Evolutionary conservation across 1,140 invertebrate genomes (phyloP).

Genomic region (Drosophila pseudoananassae): DNA sequence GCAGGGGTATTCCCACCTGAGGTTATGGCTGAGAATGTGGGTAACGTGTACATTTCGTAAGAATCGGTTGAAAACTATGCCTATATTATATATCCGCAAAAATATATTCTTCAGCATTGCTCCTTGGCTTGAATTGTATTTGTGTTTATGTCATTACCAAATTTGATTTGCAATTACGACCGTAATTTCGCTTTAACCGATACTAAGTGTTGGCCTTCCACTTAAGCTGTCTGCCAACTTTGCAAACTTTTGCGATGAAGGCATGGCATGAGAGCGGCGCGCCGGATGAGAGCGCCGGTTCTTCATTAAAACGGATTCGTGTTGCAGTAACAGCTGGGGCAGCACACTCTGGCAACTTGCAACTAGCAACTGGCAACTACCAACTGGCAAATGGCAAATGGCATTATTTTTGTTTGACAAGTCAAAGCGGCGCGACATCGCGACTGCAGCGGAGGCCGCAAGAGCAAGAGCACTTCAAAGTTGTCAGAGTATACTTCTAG

Average conservation of each 20-base stretch:
- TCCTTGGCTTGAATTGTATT: conserved; percentile 12
- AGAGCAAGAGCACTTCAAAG: conserved; percentile 69
- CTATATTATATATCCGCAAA: too few relatives aligned
- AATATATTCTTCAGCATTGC: background rate
- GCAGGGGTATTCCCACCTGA: too few relatives aligned
- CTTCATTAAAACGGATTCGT: conserved; percentile 61
- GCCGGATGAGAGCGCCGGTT: conserved; percentile 4
- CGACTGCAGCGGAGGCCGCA: conserved; percentile 42
- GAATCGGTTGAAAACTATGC: too few relatives aligned
- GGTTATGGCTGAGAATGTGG: too few relatives aligned
- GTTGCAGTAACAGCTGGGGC: conserved; percentile 23
- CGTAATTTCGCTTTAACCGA: conserved; percentile 49
- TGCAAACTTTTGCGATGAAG: conserved; percentile 24
- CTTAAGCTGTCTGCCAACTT: conserved; percentile 51
- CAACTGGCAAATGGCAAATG: conserved; percentile 66
- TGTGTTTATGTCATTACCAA: conserved; percentile 29
- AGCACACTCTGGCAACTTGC: conserved; percentile 22
- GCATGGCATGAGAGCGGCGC: background rate
- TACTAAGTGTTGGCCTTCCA: conserved; percentile 53
- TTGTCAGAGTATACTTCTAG: conserved; percentile 75
- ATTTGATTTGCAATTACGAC: conserved; percentile 51
- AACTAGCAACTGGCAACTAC: conserved; percentile 46
- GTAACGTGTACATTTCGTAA: too few relatives aligned
- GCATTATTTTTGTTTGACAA: conserved; percentile 76
- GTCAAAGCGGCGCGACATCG: conserved; percentile 63